These are phyloP conservation scores for Trissolcus brochymenae DNA, from an alignment of 2,888 invertebrate species.

Conservation along the genomic window DNA sequence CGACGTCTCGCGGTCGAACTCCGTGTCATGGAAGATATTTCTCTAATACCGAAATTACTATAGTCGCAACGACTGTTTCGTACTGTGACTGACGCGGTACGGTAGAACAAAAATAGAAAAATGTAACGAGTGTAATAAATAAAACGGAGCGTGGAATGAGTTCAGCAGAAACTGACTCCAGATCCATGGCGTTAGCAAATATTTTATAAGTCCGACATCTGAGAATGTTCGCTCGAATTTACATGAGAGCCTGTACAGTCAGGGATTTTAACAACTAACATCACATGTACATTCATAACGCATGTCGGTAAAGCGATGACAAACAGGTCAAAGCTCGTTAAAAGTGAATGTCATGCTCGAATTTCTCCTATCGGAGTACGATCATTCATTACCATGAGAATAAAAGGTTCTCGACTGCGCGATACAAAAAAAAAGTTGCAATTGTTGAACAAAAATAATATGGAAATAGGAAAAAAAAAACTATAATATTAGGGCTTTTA, in stretches of 20 bases:
- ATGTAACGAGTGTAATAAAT: conserved; percentile 25
- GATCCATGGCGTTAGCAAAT: conserved; percentile 33
- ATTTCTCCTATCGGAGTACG: neutral
- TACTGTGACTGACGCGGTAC: conserved; percentile 14
- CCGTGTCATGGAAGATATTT: conserved; percentile 51
- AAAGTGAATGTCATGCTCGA: neutral
- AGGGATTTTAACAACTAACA: conserved; percentile 21
- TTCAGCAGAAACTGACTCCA: conserved; percentile 36
- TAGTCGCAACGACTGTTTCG: conserved; percentile 47
- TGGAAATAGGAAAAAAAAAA: too few relatives aligned
- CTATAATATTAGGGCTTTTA: too few relatives aligned
- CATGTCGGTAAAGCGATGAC: neutral
- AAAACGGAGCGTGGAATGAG: conserved; percentile 36
- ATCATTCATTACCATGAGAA: too few relatives aligned
- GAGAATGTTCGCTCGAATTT: conserved; percentile 34
- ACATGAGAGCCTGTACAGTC: neutral
- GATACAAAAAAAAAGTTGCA: too few relatives aligned
- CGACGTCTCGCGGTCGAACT: conserved; percentile 56
- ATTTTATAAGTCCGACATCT: conserved; percentile 49
- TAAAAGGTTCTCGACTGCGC: too few relatives aligned
- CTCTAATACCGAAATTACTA: conserved; percentile 42
- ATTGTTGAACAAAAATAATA: too few relatives aligned
- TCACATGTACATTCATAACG: conserved; percentile 35
- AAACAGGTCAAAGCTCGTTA: too few relatives aligned
- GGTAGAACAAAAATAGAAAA: conserved; percentile 23